Evolutionary conservation across 2,113 vertebrate genomes (phyloP).

Genomic region (Melanerpes aurifrons): DNA sequence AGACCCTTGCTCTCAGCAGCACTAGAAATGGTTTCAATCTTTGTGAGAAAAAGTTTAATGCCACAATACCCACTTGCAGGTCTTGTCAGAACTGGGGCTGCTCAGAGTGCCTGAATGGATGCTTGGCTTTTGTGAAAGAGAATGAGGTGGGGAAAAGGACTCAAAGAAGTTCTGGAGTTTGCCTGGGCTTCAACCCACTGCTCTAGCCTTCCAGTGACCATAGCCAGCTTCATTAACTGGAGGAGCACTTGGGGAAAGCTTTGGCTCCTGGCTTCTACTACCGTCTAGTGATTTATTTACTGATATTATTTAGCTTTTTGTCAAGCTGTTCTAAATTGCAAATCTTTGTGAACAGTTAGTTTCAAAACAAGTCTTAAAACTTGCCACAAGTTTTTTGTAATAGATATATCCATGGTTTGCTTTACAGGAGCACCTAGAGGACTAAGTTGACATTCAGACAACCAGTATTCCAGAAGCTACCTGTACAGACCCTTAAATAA

Average conservation of each 20-base stretch:
- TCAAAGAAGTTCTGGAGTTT: not conserved
- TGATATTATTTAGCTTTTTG: not conserved
- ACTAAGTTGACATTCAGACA: not conserved
- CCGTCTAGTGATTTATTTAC: not conserved
- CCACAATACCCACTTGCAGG: not conserved
- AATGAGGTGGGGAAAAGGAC: not conserved
- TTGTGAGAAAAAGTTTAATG: not conserved
- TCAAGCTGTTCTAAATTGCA: not conserved
- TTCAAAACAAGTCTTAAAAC: slow-evolving; percentile 1
- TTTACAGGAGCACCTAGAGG: not conserved
- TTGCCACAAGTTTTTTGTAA: slow-evolving; percentile 3
- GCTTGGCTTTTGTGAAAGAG: not conserved
- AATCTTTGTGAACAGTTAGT: not conserved
- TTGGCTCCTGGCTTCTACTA: not conserved
- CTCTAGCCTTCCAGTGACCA: not conserved
- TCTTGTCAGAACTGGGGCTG: not conserved
- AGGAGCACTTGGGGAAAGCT: not conserved
- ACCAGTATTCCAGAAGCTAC: not conserved
- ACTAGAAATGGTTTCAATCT: not conserved
- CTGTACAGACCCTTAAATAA: not conserved
- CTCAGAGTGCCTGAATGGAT: not conserved
- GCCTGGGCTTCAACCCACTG: not conserved
- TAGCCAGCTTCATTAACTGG: not conserved
- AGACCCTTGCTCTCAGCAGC: not conserved
- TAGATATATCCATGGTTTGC: not conserved